Percentiles rank a stretch among this genome's conserved stretches.
Conservation (phyloP, 2,888 invertebrate species). For the Arrhopalites spinosus region DNA sequence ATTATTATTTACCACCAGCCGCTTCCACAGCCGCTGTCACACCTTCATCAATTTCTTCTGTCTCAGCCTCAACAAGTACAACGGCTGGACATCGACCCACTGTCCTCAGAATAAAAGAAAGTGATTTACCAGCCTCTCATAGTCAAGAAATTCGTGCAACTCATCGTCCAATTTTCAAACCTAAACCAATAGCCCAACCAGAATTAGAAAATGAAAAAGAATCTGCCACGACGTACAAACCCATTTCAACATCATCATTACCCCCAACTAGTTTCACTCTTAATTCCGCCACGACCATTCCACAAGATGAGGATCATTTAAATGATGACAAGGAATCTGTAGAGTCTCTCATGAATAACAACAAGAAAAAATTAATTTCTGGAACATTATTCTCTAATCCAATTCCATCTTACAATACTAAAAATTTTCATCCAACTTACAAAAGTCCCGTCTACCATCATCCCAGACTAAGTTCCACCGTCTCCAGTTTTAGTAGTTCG, state of each 20-base stretch:
- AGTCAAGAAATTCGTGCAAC: constrained; percentile 24
- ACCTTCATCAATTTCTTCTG: neutral
- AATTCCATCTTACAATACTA: neutral
- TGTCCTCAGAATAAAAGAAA: neutral
- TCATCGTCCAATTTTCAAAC: constrained; percentile 27
- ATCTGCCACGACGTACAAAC: neutral
- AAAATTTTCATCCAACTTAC: neutral
- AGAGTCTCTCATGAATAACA: too few relatives aligned
- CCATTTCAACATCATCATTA: neutral
- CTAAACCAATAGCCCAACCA: constrained; percentile 6
- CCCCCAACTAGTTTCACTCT: neutral
- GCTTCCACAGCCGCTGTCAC: neutral
- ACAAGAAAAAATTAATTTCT: too few relatives aligned
- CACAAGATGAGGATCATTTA: neutral
- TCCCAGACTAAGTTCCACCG: neutral
- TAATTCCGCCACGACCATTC: neutral
- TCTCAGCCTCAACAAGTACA: neutral
- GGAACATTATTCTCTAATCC: neutral
- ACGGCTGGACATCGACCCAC: neutral
- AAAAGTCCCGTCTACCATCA: neutral
- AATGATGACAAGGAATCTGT: neutral
- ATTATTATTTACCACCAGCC: neutral
- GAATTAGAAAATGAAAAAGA: neutral
- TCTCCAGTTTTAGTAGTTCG: neutral
- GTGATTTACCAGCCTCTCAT: neutral